A percentile compares a stretch with the other conserved stretches of the same genome.
Conservation (phyloP, 1,140 invertebrate species). For the Parapsyche elsis region DNA sequence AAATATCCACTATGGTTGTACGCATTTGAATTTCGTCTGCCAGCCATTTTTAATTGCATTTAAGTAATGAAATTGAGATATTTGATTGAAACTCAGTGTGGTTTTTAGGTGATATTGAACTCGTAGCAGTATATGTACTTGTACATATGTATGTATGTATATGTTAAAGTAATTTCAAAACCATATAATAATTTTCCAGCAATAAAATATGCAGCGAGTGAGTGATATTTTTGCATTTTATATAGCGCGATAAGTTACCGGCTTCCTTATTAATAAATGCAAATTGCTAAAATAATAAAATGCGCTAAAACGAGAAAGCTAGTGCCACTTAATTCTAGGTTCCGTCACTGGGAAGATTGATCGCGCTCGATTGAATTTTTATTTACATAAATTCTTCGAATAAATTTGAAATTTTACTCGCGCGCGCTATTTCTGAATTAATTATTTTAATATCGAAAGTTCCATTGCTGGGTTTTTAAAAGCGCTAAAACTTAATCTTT, state of each 20-base stretch:
- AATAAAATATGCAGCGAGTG: constrained; percentile 20
- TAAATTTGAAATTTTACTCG: no score
- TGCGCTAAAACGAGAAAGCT: no score
- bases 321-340: no score
- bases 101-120: constrained; percentile 1
- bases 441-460: no score
- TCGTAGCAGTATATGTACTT: no score
- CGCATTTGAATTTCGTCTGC: background rate
- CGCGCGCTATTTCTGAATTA: no score
- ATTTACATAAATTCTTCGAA: no score
- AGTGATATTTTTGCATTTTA: constrained; percentile 20
- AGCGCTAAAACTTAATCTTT: no score
- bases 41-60: background rate
- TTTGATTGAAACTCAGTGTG: background rate
- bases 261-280: background rate
- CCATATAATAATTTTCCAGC: constrained; percentile 2
- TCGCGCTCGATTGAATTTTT: no score
- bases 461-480: no score
- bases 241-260: background rate
- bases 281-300: background rate
- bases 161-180: background rate
- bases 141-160: no score
- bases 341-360: no score
- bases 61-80: background rate
- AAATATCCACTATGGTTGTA: background rate